Evolutionary conservation across 2,113 vertebrate species (phyloP), one percentile per base, ranked within the genome.

Genomic region (Ploceus nigricollis): DNA sequence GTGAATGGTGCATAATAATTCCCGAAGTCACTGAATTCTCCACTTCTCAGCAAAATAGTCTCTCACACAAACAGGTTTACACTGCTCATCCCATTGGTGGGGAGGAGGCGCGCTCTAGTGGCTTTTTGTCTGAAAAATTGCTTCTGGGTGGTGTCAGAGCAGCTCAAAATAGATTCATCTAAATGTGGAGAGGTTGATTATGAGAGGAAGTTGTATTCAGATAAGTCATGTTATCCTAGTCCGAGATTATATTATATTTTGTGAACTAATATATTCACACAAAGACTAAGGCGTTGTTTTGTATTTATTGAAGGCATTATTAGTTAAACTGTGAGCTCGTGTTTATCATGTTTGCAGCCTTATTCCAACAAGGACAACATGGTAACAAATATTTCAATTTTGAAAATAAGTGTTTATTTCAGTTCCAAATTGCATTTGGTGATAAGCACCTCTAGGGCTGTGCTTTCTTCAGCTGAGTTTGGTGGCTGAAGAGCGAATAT

Each of bases 1-100:
- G 97, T 95, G 97, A 98, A 97, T 89, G 94, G 95, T 96, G 96
- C 90, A 93, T 97, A 97, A 95, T 97, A 97, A 98, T 97, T 97
- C 95, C 92, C 88, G 81, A 31, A 93, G 95, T 95, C 98, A 89
- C 95, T 64, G 91, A 87, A 92, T 97, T 95, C 87, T 78, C 50
- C 16, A 30, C 77, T 88, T 90, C 96, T 96, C 93, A 61, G 95
- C 91, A 89, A 47, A 94, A 75, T 0, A 85, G 37, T 58, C 72
- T 88, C 90, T 82, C 53, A 33, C 66, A 16, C 54, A 57, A 68
- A 69, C 89, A 53, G 77, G 87, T 45, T 72, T 30, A 10, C 30
- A 1, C 4, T 10, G 3, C 14, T 54, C 0, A 0, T 35, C 47
- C 93, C 30, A 94, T 96, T 11, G 2, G 96, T 89, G 96, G 93